phyloP scores from a whole-genome alignment of 2,113 vertebrate species.

The Tyto alba region DNA sequence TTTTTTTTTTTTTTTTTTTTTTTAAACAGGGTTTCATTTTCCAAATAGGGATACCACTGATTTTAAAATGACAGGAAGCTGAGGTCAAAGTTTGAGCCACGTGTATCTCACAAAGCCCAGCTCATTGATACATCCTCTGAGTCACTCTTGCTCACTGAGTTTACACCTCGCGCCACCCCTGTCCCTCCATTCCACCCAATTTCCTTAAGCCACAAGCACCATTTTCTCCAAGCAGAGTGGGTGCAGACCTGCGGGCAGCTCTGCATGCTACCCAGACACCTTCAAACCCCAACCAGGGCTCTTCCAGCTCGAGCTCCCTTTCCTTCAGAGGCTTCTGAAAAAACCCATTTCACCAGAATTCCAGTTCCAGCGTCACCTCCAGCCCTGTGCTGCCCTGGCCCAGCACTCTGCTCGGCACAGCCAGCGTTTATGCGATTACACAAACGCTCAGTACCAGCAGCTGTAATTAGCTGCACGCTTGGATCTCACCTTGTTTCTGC shows the following conservation, averaged over 20 bases:
- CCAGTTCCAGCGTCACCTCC: neutral
- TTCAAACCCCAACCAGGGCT: neutral
- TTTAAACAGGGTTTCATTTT: neutral
- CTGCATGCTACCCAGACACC: neutral
- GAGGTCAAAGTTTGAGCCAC: neutral
- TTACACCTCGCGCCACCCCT: neutral
- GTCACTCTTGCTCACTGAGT: neutral
- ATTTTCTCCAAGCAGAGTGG: neutral
- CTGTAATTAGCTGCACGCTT: neutral
- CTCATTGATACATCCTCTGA: neutral
- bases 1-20: neutral
- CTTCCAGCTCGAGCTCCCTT: neutral
- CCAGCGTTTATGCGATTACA: neutral
- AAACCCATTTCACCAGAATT: neutral
- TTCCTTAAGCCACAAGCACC: neutral
- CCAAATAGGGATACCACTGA: neutral
- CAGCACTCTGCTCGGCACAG: neutral
- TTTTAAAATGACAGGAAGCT: neutral
- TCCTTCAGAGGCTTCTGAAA: neutral
- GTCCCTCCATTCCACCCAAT: neutral
- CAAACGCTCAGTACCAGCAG: neutral
- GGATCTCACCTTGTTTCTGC: slow-evolving; percentile 86
- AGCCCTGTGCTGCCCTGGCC: neutral
- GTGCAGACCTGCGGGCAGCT: neutral
- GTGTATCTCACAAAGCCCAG: neutral